Percentiles rank a stretch among this genome's conserved stretches.
Conservation (phyloP, 92 coral and sea anemone genomes). For the Bergia puertoricense region DNA sequence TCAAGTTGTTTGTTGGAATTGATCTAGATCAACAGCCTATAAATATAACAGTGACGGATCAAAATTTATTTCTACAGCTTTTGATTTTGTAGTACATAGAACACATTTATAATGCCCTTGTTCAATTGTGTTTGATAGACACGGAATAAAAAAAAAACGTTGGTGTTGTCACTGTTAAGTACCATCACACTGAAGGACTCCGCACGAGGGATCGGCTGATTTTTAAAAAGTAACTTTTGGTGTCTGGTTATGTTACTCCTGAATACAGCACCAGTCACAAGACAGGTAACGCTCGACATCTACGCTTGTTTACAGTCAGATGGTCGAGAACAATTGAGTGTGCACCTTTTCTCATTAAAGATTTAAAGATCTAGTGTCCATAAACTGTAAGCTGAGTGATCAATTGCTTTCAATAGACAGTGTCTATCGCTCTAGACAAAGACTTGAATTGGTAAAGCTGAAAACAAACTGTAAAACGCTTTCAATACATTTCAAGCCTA, state of each 20-base stretch:
- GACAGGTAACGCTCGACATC: slow-evolving; percentile 1
- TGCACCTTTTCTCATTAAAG: slow-evolving; percentile 30
- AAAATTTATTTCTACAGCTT: background rate
- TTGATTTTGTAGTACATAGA: background rate
- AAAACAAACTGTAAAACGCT: background rate
- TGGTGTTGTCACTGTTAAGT: background rate
- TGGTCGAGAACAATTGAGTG: slow-evolving; percentile 27
- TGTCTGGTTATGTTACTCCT: background rate
- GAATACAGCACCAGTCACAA: slow-evolving; percentile 9
- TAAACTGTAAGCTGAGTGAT: slow-evolving; percentile 29
- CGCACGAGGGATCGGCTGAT: background rate
- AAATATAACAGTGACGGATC: background rate
- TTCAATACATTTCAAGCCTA: background rate
- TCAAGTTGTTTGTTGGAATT: no score
- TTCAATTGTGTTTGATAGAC: background rate
- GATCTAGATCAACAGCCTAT: background rate
- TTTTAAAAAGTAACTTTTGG: background rate
- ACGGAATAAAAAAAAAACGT: background rate
- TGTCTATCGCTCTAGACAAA: slow-evolving; percentile 17
- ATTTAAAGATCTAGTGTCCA: slow-evolving; percentile 43
- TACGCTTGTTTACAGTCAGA: slow-evolving; percentile 33
- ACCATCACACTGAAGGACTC: background rate
- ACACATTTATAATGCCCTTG: background rate
- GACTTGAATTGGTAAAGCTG: slow-evolving; percentile 15
- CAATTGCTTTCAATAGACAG: slow-evolving; percentile 19